Percentiles rank a stretch among this genome's conserved stretches.
These are phyloP conservation scores for Engraulis encrasicolus DNA, from an alignment of 2,113 vertebrate genomes.

Conservation along the genomic window DNA sequence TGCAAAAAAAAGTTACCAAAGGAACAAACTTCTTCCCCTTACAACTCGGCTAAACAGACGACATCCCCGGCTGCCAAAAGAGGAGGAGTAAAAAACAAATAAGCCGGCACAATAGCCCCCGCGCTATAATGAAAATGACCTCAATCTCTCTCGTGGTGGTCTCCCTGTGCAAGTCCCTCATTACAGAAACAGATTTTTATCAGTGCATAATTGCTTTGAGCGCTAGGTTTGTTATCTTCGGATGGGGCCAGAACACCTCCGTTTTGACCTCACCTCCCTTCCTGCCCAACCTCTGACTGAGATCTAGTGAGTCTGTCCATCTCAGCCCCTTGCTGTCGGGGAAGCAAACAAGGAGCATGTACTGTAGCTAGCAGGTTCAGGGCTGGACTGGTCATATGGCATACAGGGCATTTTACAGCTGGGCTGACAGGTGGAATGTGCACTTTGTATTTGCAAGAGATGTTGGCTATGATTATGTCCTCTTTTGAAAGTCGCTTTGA, in stretches of 20 bases:
- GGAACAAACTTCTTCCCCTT: neutral
- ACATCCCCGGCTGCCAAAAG: neutral
- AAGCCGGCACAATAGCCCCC: conserved; percentile 44
- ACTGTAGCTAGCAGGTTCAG: no score
- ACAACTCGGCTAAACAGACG: neutral
- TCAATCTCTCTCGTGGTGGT: conserved; percentile 46
- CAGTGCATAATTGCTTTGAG: conserved; percentile 53
- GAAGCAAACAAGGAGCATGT: neutral
- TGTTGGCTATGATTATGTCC: no score
- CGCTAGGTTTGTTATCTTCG: conserved; percentile 41
- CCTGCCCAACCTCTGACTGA: neutral
- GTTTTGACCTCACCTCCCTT: neutral
- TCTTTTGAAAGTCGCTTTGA: no score
- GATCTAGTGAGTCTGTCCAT: neutral
- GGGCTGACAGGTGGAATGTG: no score
- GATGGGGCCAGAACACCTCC: conserved; percentile 17
- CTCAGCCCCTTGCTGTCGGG: neutral
- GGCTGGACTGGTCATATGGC: no score
- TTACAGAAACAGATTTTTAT: conserved; percentile 47
- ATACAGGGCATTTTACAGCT: no score
- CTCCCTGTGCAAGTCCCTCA: conserved; percentile 35
- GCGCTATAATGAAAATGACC: conserved; percentile 56
- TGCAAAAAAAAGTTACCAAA: neutral
- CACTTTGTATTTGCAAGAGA: no score
- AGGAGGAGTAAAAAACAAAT: conserved; percentile 35